phyloP scores from a whole-genome alignment of 2,113 vertebrate species.

The Crotalus horridus region DNA sequence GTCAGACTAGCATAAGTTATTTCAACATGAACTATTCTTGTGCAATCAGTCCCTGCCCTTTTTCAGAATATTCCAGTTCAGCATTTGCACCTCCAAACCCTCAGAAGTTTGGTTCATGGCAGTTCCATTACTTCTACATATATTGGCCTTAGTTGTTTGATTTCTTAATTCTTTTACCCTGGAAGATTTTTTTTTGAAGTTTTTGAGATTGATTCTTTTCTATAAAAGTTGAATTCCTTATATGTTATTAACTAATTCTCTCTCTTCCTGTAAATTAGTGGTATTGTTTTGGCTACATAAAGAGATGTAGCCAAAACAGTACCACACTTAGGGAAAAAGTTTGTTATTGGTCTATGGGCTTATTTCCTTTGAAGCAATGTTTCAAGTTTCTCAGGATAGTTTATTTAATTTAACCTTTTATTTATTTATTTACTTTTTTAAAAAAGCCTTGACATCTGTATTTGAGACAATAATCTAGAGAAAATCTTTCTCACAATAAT shows the following conservation, averaged over 20 bases:
- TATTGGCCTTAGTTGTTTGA: neutral
- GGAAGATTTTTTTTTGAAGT: neutral
- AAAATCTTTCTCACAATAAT: conserved; percentile 61
- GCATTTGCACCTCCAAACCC: no score
- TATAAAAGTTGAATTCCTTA: neutral
- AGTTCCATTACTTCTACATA: neutral
- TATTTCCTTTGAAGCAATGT: conserved; percentile 44
- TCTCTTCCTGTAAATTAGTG: neutral
- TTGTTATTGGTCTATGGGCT: neutral
- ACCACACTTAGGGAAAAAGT: neutral
- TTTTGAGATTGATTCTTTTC: neutral
- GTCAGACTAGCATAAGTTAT: neutral
- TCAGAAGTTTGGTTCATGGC: neutral
- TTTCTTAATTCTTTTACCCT: neutral
- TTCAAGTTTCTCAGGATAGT: conserved; percentile 54
- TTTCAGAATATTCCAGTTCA: neutral
- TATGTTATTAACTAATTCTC: neutral
- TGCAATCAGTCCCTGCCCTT: neutral
- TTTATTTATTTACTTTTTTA: neutral
- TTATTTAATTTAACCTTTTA: conserved; percentile 25
- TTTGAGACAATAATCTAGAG: conserved; percentile 55
- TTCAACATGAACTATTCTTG: neutral
- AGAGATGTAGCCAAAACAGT: neutral
- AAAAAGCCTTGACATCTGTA: neutral
- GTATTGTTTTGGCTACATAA: neutral